phyloP scores from a whole-genome alignment of 2,888 invertebrate genomes.

The Nipponacmea schrenckii region DNA sequence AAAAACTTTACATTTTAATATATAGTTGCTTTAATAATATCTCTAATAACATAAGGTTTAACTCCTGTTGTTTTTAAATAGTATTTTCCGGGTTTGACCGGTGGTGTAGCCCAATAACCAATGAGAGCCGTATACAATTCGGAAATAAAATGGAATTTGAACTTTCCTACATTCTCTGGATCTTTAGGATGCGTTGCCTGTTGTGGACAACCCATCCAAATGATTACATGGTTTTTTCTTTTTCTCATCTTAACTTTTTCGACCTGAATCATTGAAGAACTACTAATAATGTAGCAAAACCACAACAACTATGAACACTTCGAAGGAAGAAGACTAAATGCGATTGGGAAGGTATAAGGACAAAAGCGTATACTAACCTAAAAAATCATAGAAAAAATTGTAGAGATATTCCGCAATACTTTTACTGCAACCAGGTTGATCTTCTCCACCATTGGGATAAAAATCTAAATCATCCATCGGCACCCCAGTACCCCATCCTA shows the following conservation, averaged over 20 bases:
- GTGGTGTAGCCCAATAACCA: not conserved
- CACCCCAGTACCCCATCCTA: not conserved
- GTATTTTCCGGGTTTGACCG: not conserved
- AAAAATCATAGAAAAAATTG: not conserved
- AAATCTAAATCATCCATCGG: not conserved
- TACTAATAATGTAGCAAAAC: too few species aligned
- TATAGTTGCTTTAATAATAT: too few species aligned
- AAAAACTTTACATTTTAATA: too few species aligned
- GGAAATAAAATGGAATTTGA: not conserved
- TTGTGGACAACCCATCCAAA: too few species aligned
- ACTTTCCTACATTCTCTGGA: too few species aligned
- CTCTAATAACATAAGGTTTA: not conserved
- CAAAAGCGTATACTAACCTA: not conserved
- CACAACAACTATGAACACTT: too few species aligned
- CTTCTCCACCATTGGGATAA: not conserved
- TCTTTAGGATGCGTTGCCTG: too few species aligned
- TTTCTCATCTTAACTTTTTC: too few species aligned
- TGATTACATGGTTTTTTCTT: too few species aligned
- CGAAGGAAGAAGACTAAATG: too few species aligned
- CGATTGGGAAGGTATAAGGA: not conserved
- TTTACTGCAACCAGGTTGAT: not conserved
- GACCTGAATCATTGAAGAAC: too few species aligned
- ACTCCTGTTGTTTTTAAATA: not conserved
- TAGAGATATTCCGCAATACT: not conserved
- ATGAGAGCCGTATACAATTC: not conserved